Evolutionary conservation across 2,113 vertebrate genomes (phyloP).

Genomic region (Planiliza haematocheilus): DNA sequence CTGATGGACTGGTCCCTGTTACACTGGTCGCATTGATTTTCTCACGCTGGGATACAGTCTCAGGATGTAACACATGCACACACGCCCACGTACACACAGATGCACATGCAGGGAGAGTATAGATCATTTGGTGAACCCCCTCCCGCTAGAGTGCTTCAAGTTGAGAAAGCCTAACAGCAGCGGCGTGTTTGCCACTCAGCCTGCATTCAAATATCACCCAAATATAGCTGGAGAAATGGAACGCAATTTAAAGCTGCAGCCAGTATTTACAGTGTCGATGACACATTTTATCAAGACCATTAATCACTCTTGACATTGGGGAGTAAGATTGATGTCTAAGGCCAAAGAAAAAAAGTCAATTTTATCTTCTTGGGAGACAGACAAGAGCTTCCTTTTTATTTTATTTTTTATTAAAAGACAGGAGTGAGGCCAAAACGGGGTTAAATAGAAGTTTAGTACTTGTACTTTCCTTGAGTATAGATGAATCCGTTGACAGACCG

Average conservation of each 20-base stretch:
- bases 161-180: constrained; percentile 50
- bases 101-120: constrained; percentile 36
- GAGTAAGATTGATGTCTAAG: constrained; percentile 28
- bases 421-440: neutral
- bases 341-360: constrained; percentile 24
- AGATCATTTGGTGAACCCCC: constrained; percentile 71
- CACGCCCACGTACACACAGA: constrained; percentile 6
- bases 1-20: constrained; percentile 69
- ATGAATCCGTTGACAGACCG: no score
- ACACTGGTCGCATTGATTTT: constrained; percentile 80
- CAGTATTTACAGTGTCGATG: constrained; percentile 23
- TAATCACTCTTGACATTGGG: constrained; percentile 27
- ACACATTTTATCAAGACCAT: constrained; percentile 24
- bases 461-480: neutral
- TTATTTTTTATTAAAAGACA: constrained; percentile 9
- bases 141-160: constrained; percentile 52
- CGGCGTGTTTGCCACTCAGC: constrained; percentile 34
- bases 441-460: neutral
- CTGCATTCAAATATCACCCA: constrained; percentile 38
- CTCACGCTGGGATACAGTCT: constrained; percentile 79
- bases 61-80: constrained; percentile 45
- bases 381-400: neutral
- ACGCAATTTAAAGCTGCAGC: constrained; percentile 34
- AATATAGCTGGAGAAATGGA: constrained; percentile 25
- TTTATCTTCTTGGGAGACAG: constrained; percentile 33